Conservation (phyloP, 2,113 vertebrate species). For the Psophia crepitans region DNA sequence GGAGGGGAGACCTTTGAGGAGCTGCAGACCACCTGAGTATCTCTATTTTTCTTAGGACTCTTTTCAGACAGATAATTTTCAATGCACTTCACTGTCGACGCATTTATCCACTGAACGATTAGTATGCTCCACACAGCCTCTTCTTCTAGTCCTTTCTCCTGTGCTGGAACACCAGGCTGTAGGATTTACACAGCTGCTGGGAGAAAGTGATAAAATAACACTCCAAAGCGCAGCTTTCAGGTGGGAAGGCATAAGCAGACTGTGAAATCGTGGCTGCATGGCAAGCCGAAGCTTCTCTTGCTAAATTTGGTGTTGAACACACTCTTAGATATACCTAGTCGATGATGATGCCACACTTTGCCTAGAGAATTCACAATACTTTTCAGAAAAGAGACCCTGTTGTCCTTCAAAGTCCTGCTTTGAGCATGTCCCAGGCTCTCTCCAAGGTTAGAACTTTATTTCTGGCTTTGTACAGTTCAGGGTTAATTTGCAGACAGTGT, state of each 20-base stretch:
- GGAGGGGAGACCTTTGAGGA: neutral
- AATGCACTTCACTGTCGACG: neutral
- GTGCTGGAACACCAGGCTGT: neutral
- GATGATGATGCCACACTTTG: neutral
- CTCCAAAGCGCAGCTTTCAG: conserved; percentile 25
- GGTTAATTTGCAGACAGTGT: neutral
- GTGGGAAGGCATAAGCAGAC: conserved; percentile 13
- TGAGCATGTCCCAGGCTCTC: neutral
- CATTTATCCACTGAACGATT: conserved; percentile 7
- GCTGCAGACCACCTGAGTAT: neutral
- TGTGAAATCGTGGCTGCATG: neutral
- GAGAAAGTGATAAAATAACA: conserved; percentile 23
- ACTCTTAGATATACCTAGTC: neutral
- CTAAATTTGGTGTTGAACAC: neutral
- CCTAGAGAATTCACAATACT: neutral
- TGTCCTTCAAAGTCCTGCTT: neutral
- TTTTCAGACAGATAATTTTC: neutral
- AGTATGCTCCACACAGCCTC: neutral
- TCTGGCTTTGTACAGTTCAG: neutral
- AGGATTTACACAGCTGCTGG: conserved; percentile 35
- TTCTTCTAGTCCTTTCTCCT: neutral
- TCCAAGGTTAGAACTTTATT: neutral
- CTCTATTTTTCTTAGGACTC: neutral
- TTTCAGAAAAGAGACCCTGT: neutral
- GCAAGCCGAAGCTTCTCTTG: neutral